phyloP scores from a whole-genome alignment of 92 coral and sea anemone genomes.

The Hydrozoanthus gracilis region DNA sequence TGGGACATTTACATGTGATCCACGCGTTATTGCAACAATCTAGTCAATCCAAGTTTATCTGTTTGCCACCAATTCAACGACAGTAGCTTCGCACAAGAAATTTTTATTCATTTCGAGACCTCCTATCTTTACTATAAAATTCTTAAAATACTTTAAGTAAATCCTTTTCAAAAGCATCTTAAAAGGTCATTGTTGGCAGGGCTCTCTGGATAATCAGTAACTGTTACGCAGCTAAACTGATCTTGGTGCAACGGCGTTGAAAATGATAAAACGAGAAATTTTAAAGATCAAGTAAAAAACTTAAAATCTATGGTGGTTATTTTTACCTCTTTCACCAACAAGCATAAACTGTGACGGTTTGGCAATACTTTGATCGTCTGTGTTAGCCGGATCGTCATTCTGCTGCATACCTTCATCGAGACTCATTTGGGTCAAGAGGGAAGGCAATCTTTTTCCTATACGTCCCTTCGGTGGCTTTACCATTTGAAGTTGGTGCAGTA shows the following conservation, averaged over 20 bases:
- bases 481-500: constrained; percentile 20
- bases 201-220: neutral
- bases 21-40: constrained; percentile 1
- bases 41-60: neutral
- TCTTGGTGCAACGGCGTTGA: constrained; percentile 7
- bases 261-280: constrained; percentile 6
- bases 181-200: constrained; percentile 4
- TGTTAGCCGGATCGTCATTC: constrained; percentile 21
- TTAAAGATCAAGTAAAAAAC: neutral
- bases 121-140: neutral
- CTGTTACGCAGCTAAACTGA: neutral
- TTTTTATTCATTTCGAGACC: neutral
- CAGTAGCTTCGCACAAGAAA: neutral
- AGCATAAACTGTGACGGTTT: constrained; percentile 25
- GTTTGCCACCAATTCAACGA: neutral
- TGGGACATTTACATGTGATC: neutral
- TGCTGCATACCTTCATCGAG: neutral
- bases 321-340: constrained; percentile 32
- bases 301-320: neutral
- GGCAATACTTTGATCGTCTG: constrained; percentile 18
- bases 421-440: constrained; percentile 15
- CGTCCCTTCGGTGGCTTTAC: constrained; percentile 22
- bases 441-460: constrained; percentile 1
- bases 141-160: neutral
- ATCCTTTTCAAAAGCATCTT: neutral